phyloP scores from a whole-genome alignment of 2,888 invertebrate genomes.

The Megalurothrips usitatus region DNA sequence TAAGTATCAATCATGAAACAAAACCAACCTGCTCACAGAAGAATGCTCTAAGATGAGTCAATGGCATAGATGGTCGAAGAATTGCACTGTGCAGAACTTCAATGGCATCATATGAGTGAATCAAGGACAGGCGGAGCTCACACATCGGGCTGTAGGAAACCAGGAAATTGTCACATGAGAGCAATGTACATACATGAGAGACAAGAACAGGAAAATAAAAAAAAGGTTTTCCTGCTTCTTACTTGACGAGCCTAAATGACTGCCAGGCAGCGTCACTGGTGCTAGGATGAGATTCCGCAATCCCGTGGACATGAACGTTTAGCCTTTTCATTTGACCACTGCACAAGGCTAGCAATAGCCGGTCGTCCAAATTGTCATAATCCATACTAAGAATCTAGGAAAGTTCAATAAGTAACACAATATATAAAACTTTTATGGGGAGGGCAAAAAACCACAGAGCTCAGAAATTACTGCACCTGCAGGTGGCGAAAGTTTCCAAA shows the following conservation, averaged over 20 bases:
- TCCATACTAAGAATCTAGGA: conserved; percentile 53
- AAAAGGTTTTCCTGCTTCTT: conserved; percentile 30
- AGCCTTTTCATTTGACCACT: conserved; percentile 53
- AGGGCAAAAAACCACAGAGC: conserved; percentile 40
- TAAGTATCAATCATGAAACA: conserved; percentile 28
- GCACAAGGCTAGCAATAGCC: conserved; percentile 48
- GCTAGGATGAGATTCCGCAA: conserved; percentile 58
- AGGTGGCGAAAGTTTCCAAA: conserved; percentile 58
- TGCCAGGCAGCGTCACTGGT: conserved; percentile 62
- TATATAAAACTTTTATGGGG: background rate
- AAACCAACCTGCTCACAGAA: conserved; percentile 62
- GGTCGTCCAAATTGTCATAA: conserved; percentile 54
- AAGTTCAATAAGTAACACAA: background rate
- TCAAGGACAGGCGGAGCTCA: conserved; percentile 41
- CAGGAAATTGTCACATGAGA: conserved; percentile 14
- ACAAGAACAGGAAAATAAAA: conserved; percentile 39
- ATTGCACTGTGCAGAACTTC: conserved; percentile 58
- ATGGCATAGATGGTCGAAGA: conserved; percentile 63
- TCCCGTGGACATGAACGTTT: conserved; percentile 65
- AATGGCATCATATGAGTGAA: conserved; percentile 66
- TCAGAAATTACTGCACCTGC: conserved; percentile 46
- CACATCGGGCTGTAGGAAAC: conserved; percentile 39
- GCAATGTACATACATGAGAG: background rate
- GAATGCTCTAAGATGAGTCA: conserved; percentile 66
- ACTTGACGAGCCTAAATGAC: conserved; percentile 37